phyloP scores from a whole-genome alignment of 2,113 vertebrate species.

The Lichenostomus cassidix region DNA sequence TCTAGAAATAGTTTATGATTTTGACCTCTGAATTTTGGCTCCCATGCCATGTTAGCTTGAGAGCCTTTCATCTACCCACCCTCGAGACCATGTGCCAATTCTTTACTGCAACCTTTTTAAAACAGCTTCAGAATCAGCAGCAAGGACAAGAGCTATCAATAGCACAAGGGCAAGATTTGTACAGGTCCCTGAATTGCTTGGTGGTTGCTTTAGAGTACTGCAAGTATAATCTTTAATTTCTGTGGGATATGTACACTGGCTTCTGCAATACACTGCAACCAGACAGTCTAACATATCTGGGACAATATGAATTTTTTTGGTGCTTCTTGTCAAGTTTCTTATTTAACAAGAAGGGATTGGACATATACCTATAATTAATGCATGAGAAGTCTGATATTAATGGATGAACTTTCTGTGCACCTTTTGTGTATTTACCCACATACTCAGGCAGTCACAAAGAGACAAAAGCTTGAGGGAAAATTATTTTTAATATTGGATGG shows the following conservation, averaged over 20 bases:
- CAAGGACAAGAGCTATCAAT: constrained; percentile 19
- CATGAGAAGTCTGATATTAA: neutral
- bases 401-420: neutral
- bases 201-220: neutral
- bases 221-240: neutral
- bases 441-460: neutral
- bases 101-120: constrained; percentile 6
- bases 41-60: neutral
- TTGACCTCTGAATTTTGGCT: constrained; percentile 49
- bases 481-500: neutral
- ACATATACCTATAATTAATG: neutral
- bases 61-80: constrained; percentile 17
- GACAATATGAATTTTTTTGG: neutral
- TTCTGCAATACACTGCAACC: neutral
- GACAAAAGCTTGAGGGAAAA: neutral
- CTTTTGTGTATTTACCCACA: neutral
- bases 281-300: neutral
- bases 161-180: neutral
- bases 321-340: neutral
- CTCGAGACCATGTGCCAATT: neutral
- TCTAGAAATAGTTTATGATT: constrained; percentile 41
- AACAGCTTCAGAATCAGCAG: neutral
- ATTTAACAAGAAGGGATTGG: neutral
- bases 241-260: neutral
- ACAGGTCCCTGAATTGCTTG: neutral